phyloP scores from a whole-genome alignment of 2,797 vertebrate genomes.

The Argentina silus region DNA sequence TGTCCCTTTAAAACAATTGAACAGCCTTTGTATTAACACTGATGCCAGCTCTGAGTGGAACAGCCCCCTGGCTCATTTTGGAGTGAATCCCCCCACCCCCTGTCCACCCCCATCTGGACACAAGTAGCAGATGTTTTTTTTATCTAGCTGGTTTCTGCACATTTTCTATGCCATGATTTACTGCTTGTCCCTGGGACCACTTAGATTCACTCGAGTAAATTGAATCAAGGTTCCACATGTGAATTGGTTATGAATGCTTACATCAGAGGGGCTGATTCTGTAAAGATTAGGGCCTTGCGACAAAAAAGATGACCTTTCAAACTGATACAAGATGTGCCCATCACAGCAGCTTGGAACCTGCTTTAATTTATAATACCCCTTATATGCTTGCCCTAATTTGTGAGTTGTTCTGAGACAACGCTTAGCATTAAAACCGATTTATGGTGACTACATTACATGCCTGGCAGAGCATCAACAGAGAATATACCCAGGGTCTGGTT shows the following conservation, averaged over 20 bases:
- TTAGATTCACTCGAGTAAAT: constrained; percentile 76
- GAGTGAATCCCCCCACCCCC: constrained; percentile 53
- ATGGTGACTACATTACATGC: no score
- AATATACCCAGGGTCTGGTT: not conserved
- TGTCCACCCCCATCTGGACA: constrained; percentile 53
- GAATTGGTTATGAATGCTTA: constrained; percentile 78
- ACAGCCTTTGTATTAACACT: no score
- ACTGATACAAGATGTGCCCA: not conserved
- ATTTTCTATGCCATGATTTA: constrained; percentile 76
- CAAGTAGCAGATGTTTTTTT: constrained; percentile 78
- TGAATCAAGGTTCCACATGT: constrained; percentile 79
- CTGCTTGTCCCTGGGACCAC: constrained; percentile 65
- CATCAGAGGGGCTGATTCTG: constrained; percentile 36
- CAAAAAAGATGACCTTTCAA: constrained; percentile 41
- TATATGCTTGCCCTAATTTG: no score
- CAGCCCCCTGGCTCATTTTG: constrained; percentile 49
- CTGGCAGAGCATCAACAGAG: not conserved
- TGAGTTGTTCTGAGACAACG: no score
- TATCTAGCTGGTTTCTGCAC: constrained; percentile 72
- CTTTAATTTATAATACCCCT: no score
- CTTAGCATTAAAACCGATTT: no score
- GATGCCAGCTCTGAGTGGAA: constrained; percentile 50
- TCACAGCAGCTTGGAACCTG: no score
- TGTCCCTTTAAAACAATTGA: no score
- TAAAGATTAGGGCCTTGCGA: not conserved